These are phyloP conservation scores for Chrysotoxum bicinctum DNA, from an alignment of 2,888 invertebrate genomes.

Conservation along the genomic window DNA sequence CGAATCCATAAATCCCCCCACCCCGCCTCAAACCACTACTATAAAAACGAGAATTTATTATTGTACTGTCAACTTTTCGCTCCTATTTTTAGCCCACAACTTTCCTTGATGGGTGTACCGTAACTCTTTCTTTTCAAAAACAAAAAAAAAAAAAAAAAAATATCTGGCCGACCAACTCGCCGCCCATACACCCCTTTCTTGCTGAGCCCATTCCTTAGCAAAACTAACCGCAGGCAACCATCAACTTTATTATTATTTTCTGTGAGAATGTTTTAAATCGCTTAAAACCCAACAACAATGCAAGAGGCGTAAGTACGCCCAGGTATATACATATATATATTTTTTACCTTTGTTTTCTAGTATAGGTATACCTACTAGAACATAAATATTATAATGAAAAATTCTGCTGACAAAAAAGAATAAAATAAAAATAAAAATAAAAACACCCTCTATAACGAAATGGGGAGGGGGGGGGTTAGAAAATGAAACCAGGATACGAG, in stretches of 20 bases:
- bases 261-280: conserved; percentile 55
- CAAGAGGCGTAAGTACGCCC: not conserved
- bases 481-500: conserved; percentile 58
- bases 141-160: no score
- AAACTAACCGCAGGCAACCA: conserved; percentile 62
- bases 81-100: conserved; percentile 28
- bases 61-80: conserved; percentile 52
- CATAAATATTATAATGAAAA: conserved; percentile 44
- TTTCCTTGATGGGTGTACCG: not conserved
- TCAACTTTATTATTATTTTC: conserved; percentile 67
- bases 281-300: conserved; percentile 52
- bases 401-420: conserved; percentile 24
- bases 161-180: not conserved
- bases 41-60: conserved; percentile 42
- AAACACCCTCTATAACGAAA: not conserved
- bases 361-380: no score
- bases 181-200: not conserved
- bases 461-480: not conserved
- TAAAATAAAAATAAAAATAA: not conserved
- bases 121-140: no score
- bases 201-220: conserved; percentile 21
- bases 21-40: not conserved
- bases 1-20: not conserved
- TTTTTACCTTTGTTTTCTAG: conserved; percentile 17
- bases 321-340: not conserved